phyloP scores from a whole-genome alignment of 2,797 vertebrate genomes.

The Cryptoprocta ferox region DNA sequence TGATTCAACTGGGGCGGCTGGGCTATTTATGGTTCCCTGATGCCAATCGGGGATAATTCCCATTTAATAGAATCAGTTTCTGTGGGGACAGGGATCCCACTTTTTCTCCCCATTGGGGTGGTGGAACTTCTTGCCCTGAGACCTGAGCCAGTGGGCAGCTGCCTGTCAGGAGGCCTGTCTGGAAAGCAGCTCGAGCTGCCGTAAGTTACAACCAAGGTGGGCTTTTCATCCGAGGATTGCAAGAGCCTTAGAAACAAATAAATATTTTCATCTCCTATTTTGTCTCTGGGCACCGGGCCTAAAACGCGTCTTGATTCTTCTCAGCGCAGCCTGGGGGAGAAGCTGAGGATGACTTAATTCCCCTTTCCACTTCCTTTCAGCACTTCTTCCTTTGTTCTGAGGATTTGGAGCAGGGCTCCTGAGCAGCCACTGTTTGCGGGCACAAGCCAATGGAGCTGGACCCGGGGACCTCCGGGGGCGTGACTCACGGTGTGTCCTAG shows the following conservation, averaged over 20 bases:
- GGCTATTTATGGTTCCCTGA: conserved; percentile 87
- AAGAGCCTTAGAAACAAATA: conserved; percentile 78
- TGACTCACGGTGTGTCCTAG: neutral
- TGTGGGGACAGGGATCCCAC: conserved; percentile 62
- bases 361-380: conserved; percentile 8
- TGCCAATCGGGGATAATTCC: conserved; percentile 86
- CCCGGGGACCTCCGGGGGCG: accelerated
- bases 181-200: neutral
- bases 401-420: neutral
- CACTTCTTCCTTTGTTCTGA: neutral
- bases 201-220: conserved; percentile 65
- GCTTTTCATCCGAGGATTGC: conserved; percentile 74
- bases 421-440: neutral
- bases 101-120: neutral
- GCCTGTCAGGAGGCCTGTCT: neutral
- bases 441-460: neutral
- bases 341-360: conserved; percentile 70
- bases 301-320: conserved; percentile 46
- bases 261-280: conserved; percentile 78
- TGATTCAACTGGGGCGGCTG: conserved; percentile 78
- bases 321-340: conserved; percentile 50
- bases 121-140: conserved; percentile 2
- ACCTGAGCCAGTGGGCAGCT: neutral
- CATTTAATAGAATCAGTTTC: conserved; percentile 83
- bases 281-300: conserved; percentile 74